Base-by-base conservation (phyloP, 2,888 invertebrate species). In the Crioceris asparagi region DNA sequence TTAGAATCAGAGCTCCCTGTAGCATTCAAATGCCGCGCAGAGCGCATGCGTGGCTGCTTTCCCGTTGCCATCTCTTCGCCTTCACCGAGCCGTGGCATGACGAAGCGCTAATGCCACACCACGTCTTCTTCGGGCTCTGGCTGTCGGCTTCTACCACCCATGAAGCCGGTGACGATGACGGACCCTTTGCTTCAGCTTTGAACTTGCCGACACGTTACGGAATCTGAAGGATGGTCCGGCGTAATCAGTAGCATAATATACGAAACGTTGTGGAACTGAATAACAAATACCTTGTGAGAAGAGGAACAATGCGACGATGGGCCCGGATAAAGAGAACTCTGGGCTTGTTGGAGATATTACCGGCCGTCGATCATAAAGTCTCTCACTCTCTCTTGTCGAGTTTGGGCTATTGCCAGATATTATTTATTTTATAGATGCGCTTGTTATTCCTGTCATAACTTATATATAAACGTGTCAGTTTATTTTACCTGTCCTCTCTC, bases 141-240 rank as follows among this genome's bases (percentile, higher is more conserved):
- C 50, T 60, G 62, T 63, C 65, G 60, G 60, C 59, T 60, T 51
- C 57, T 64, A 61, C 67, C 67, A 67, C 67, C 67, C 67, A 67
- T 65, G 62, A 64, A 55, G 67, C 53, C 59, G 58, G 64, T 63
- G 66, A 65, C 64, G 66, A 65, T 64, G 66, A 66, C 65, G 63
- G 64, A 60, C 58, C 58, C 59, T 61, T n/a, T n/a, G 55, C 53
- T 51, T 54, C 52, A 46, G 48, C 62, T 65, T 66, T 65, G 63
- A 63, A 56, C 54, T 56, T 45, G 55, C 61, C 63, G 60, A 53
- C 54, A 53, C 54, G 45, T 42, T 48, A 50, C 52, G 46, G 40
- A 48, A 39, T 46, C 48, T 40, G 39, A 33, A 25, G 49, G 48
- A 50, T 49, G 54, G 49, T 48, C 48, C 48, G 44, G 43, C 50